Percentiles rank a stretch among this genome's conserved stretches.
phyloP scores from a whole-genome alignment of 2,113 vertebrate genomes.

The Pipra filicauda region DNA sequence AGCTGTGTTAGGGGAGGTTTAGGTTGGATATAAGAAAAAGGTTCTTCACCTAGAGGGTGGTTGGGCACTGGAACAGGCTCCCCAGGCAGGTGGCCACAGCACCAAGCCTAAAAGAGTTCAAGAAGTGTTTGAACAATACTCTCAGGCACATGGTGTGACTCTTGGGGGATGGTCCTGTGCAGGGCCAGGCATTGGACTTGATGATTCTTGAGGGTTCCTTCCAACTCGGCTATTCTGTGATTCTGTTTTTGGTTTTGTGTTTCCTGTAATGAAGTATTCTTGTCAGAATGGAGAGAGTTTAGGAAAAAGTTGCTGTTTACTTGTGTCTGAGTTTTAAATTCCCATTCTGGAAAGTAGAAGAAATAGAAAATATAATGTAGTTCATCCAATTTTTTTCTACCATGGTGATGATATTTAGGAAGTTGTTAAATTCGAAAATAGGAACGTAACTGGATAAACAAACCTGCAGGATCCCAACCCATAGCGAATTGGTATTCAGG shows the following conservation, averaged over 20 bases:
- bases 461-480: slow-evolving; percentile 60
- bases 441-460: slow-evolving; percentile 64
- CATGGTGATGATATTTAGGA: slow-evolving; percentile 36
- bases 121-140: not conserved
- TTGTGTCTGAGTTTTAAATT: not conserved
- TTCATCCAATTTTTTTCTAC: slow-evolving; percentile 46
- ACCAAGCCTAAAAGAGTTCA: not conserved
- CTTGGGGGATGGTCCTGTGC: not conserved
- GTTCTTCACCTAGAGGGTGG: not conserved
- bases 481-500: slow-evolving; percentile 38
- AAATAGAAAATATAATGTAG: not conserved
- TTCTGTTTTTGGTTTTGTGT: not conserved
- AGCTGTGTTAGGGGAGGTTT: not conserved
- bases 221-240: not conserved
- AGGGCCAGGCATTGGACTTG: not conserved
- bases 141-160: not conserved
- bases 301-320: not conserved
- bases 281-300: not conserved
- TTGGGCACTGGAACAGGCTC: not conserved
- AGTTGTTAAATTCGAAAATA: slow-evolving; percentile 53
- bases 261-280: not conserved
- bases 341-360: not conserved
- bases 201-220: not conserved
- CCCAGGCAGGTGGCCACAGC: not conserved
- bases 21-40: not conserved